Percentiles rank a stretch among this genome's conserved stretches.
These are phyloP conservation scores for Talpa occidentalis DNA, from an alignment of 2,113 vertebrate genomes.

Conservation along the genomic window DNA sequence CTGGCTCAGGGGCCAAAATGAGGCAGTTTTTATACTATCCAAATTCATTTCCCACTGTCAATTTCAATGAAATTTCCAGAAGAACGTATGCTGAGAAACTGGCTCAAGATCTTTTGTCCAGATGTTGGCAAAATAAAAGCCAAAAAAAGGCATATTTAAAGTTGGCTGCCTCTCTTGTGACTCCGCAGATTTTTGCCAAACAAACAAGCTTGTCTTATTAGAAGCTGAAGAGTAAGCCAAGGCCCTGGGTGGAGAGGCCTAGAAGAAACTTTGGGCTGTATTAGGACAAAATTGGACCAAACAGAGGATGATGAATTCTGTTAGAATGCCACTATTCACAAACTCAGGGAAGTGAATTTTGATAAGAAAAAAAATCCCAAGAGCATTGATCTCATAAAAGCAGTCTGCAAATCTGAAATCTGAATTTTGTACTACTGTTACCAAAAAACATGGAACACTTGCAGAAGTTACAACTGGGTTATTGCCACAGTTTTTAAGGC, in stretches of 20 bases:
- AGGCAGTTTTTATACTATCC: not conserved
- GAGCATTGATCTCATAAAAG: not conserved
- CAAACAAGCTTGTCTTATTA: slow-evolving; percentile 22
- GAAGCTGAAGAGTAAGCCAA: not conserved
- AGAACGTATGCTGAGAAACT: slow-evolving; percentile 55
- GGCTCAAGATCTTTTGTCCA: slow-evolving; percentile 36
- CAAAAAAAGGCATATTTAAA: slow-evolving; percentile 46
- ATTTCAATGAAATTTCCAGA: slow-evolving; percentile 61
- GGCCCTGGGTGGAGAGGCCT: not conserved
- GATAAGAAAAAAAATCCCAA: not conserved
- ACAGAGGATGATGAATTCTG: not conserved
- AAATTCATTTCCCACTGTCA: slow-evolving; percentile 62
- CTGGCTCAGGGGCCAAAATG: not conserved
- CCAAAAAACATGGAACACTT: not conserved
- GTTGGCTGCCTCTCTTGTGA: not conserved
- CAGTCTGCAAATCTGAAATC: not conserved
- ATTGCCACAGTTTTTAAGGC: not conserved
- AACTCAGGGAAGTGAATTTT: not conserved
- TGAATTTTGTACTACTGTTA: not conserved
- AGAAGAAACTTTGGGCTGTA: not conserved
- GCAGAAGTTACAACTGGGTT: not conserved
- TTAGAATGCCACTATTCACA: slow-evolving; percentile 8
- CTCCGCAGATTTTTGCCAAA: slow-evolving; percentile 29
- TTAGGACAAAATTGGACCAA: not conserved
- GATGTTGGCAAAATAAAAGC: slow-evolving; percentile 63